Evolutionary conservation across 2,888 invertebrate species (phyloP), one percentile per base, ranked within the genome.

Genomic region (Spilarctia lutea): DNA sequence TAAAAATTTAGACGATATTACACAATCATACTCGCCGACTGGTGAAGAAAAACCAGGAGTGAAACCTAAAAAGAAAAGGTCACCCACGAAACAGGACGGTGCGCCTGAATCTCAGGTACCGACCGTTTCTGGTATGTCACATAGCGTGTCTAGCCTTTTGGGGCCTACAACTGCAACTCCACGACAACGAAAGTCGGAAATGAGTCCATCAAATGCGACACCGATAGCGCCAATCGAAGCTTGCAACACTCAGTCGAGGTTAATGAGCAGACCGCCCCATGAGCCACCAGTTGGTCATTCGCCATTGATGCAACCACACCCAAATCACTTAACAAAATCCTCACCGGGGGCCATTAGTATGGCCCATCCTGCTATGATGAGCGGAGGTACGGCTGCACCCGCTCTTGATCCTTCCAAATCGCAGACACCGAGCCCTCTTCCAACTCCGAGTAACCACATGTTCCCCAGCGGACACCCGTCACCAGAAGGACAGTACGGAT

Each of bases 1-100:
- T 24, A 94, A 90, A 79, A 96, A 96, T 78, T 89, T 96, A 71
- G 96, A 96, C 74, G 96, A 96, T 80, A 96, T 96, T 63, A 96
- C 96, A 2, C 94, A 96, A 73, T 96, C 96, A 0, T 96, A 96
- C 76, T 95, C 96, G 0, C 96, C 96, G 0, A 91, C 90, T 0
- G 88, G 90, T 16, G 95, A 95, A 72, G 94, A 95, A 45, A 93
- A 91, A 80, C 86, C 89, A 0, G 86, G 85, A 13, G 80, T 86
- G 3, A 94, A 94, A 81, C 90, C 94, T 2, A 94, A 92, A 79
- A 96, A 96, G 89, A 96, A 96, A 75, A 93, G 93, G 65, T 93
- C 94, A 4, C 95, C 95, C 0, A 90, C 83, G 52, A 95, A 95
- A 84, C 78, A 83, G 24, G 94, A 94, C 30, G 77, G 80, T 13